phyloP scores from a whole-genome alignment of 2,113 vertebrate species.

The Coptodon bakossiorum region DNA sequence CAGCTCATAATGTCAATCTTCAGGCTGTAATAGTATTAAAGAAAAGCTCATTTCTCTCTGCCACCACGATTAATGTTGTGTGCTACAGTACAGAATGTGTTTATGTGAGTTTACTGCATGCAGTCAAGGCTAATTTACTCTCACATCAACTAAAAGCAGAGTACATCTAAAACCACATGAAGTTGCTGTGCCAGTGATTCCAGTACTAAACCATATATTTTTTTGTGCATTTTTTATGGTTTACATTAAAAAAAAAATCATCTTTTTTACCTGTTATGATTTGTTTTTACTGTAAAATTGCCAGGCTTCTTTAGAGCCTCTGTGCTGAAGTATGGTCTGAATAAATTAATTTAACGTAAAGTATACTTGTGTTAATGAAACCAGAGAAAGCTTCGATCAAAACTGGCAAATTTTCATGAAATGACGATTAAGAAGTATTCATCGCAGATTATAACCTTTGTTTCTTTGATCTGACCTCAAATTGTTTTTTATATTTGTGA shows the following conservation, averaged over 20 bases:
- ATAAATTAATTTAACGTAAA: background rate
- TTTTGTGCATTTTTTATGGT: background rate
- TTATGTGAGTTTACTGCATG: background rate
- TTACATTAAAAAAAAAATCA: background rate
- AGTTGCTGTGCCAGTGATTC: background rate
- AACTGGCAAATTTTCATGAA: background rate
- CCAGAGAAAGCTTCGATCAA: background rate
- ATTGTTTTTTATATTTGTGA: background rate
- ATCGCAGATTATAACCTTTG: background rate
- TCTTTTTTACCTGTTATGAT: background rate
- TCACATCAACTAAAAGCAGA: background rate
- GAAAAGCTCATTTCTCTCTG: background rate
- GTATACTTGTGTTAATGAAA: background rate
- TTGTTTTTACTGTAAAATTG: background rate
- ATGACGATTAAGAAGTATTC: background rate
- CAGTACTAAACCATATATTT: background rate
- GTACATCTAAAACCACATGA: background rate
- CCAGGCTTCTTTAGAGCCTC: background rate
- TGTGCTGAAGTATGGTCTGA: background rate
- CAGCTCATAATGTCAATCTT: conserved; percentile 30
- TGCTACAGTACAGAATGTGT: background rate
- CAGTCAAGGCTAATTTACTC: background rate
- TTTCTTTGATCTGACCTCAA: background rate
- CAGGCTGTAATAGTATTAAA: background rate
- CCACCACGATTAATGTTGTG: background rate